Evolutionary conservation across 2,797 vertebrate species (phyloP).

Genomic region (Silurus aristotelis): DNA sequence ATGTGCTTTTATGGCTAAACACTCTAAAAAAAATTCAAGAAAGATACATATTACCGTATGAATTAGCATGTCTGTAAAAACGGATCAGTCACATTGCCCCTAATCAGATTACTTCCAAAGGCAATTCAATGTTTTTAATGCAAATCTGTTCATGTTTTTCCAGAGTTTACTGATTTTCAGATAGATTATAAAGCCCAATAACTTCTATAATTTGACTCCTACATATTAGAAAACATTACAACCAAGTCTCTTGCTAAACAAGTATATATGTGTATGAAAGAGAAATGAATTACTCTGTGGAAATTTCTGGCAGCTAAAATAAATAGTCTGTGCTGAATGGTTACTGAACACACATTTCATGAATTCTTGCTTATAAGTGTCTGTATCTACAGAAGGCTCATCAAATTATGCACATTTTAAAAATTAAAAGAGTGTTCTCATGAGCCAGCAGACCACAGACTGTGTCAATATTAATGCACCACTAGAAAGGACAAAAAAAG

Average conservation of each 20-base stretch:
- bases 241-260: not conserved
- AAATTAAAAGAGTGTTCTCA: slow-evolving; percentile 46
- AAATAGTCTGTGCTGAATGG: not conserved
- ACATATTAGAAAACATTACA: not conserved
- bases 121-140: not conserved
- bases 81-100: not conserved
- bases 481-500: slow-evolving; percentile 35
- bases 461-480: slow-evolving; percentile 45
- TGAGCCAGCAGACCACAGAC: slow-evolving; percentile 25
- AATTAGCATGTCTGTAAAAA: not conserved
- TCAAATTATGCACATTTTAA: slow-evolving; percentile 34
- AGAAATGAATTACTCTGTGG: not conserved
- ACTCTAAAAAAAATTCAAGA: not conserved
- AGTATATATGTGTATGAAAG: not conserved
- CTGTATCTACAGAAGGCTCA: not conserved
- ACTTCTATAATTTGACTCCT: not conserved
- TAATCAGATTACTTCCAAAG: not conserved
- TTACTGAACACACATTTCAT: not conserved
- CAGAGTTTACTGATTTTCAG: not conserved
- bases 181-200: not conserved
- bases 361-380: not conserved
- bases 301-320: not conserved
- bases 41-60: not conserved
- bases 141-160: not conserved
- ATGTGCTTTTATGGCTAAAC: not conserved